Percentiles rank a stretch among this genome's conserved stretches.
Conservation (phyloP, 2,888 invertebrate species). For the Blomia tropicalis region DNA sequence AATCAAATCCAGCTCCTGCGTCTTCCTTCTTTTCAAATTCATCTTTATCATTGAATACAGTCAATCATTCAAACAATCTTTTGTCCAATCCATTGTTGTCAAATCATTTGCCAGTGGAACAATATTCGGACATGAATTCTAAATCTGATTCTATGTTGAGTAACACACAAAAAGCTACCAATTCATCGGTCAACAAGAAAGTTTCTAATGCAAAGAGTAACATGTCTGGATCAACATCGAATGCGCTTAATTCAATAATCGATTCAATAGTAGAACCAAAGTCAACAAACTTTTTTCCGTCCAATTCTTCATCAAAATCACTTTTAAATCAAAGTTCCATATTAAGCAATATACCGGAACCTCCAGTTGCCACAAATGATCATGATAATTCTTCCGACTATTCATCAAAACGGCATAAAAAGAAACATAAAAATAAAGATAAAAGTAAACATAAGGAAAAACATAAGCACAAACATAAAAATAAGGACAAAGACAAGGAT, state of each 20-base stretch:
- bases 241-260: background rate
- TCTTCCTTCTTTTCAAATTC: background rate
- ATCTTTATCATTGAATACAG: background rate
- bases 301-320: background rate
- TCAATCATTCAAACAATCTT: background rate
- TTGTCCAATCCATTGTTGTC: background rate
- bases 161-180: background rate
- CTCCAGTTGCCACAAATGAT: background rate
- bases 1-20: background rate
- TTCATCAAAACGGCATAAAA: slow-evolving; percentile 3
- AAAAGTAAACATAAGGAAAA: slow-evolving; percentile 21
- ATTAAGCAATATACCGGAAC: background rate
- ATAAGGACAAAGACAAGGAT: slow-evolving; percentile 17
- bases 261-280: background rate
- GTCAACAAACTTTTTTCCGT: background rate
- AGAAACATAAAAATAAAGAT: slow-evolving; percentile 15
- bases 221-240: background rate
- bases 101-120: background rate
- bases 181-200: background rate
- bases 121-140: background rate
- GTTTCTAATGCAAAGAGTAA: background rate
- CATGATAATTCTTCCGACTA: background rate
- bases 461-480: slow-evolving; percentile 23
- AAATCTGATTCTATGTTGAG: background rate
- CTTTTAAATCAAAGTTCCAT: background rate